These are phyloP conservation scores for Cyphomyrus plagiostoma DNA, from an alignment of 2,113 vertebrate genomes.

Conservation along the genomic window DNA sequence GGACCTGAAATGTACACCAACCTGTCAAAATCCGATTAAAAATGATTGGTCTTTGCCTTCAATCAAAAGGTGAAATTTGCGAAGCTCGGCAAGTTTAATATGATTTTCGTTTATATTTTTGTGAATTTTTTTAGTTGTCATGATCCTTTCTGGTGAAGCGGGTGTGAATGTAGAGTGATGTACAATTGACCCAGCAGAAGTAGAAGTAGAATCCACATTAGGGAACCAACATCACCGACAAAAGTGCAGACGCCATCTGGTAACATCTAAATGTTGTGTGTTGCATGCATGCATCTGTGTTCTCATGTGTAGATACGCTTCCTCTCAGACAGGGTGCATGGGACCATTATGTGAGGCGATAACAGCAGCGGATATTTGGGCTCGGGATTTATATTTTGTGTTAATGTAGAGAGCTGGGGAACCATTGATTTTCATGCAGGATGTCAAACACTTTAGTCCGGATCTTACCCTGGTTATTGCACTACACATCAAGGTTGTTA, in stretches of 20 bases:
- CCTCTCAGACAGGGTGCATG: conserved; percentile 2
- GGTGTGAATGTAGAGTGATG: neutral
- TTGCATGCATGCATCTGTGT: conserved; percentile 14
- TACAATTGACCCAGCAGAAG: neutral
- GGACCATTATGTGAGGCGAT: conserved; percentile 46
- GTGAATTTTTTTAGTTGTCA: neutral
- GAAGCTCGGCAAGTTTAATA: neutral
- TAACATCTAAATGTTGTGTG: neutral
- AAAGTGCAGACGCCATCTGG: too few relatives aligned
- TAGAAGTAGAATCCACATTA: neutral
- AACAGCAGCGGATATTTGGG: conserved; percentile 42
- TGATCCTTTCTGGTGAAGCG: neutral
- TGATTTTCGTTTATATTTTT: neutral
- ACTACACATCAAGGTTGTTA: conserved; percentile 57
- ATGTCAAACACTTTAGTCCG: conserved; percentile 73
- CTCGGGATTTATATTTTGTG: conserved; percentile 42
- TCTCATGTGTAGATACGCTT: conserved; percentile 21
- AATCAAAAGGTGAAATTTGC: neutral
- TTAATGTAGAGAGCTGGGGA: conserved; percentile 46
- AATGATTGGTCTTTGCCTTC: neutral
- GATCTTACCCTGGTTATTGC: conserved; percentile 66
- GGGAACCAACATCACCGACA: neutral
- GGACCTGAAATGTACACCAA: neutral
- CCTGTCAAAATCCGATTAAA: neutral
- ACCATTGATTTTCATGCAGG: conserved; percentile 66